phyloP scores from a whole-genome alignment of 2,888 invertebrate genomes.

The Chalcosyrphus nemorum region DNA sequence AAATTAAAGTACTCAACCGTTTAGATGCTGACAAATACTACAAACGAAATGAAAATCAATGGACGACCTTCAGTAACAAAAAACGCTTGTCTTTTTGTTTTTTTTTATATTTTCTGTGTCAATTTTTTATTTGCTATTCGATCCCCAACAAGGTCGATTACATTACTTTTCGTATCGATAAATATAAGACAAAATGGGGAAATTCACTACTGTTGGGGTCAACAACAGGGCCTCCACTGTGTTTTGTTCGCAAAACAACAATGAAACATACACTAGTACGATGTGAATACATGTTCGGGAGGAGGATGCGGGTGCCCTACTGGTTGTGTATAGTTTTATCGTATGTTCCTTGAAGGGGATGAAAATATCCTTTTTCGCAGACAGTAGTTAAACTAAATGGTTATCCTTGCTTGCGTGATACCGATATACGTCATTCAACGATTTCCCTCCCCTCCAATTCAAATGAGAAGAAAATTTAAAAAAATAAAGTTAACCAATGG shows the following conservation, averaged over 20 bases:
- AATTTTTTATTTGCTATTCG: conserved; percentile 28
- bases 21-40: conserved; percentile 3
- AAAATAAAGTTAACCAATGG: conserved; percentile 3
- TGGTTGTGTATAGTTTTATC: conserved; percentile 1
- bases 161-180: not conserved
- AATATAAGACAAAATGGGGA: not conserved
- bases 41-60: conserved; percentile 6
- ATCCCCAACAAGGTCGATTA: conserved; percentile 47
- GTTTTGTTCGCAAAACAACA: conserved; percentile 38
- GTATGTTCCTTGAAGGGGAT: conserved; percentile 18
- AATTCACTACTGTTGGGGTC: not conserved
- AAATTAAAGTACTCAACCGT: conserved; percentile 3
- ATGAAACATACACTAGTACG: conserved; percentile 13
- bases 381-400: conserved; percentile 48
- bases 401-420: conserved; percentile 46
- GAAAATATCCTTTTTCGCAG: conserved; percentile 43
- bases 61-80: conserved; percentile 36
- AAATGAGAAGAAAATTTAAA: not conserved
- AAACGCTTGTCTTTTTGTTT: not conserved
- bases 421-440: conserved; percentile 30
- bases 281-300: conserved; percentile 22
- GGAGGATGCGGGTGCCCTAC: not conserved
- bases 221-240: conserved; percentile 45
- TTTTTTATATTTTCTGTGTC: not conserved
- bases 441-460: not conserved